Evolutionary conservation across 1,140 invertebrate genomes (phyloP).

Genomic region (Drosophila orosa): DNA sequence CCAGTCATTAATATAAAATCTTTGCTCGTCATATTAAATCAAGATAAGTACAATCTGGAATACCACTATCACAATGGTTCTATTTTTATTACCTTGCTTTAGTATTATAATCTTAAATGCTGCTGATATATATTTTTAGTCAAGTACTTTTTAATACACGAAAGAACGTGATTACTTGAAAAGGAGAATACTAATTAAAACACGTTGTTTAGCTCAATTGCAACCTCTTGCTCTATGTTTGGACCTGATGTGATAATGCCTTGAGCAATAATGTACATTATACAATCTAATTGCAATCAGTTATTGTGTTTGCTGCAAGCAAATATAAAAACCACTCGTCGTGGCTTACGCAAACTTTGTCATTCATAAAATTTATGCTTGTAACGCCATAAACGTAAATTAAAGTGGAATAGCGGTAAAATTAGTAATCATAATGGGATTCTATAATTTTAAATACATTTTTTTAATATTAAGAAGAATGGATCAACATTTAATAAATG

Average conservation of each 20-base stretch:
- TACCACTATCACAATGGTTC: background rate
- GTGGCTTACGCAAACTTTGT: slow-evolving; percentile 12
- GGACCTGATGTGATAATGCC: slow-evolving; percentile 11
- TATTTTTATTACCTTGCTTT: background rate
- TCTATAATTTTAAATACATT: background rate
- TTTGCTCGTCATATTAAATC: slow-evolving; percentile 11
- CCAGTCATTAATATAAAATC: slow-evolving; percentile 3
- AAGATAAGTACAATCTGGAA: slow-evolving; percentile 10
- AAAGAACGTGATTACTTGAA: background rate
- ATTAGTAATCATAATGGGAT: no score
- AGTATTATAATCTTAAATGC: background rate
- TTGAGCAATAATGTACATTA: slow-evolving; percentile 5
- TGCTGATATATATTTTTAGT: slow-evolving; percentile 13
- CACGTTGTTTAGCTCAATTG: background rate
- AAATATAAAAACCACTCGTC: slow-evolving; percentile 12
- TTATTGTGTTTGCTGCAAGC: slow-evolving; percentile 19
- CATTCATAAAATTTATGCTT: slow-evolving; percentile 33
- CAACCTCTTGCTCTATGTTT: background rate
- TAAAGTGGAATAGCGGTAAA: background rate
- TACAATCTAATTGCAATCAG: slow-evolving; percentile 27
- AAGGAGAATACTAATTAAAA: slow-evolving; percentile 1
- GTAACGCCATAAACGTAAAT: slow-evolving; percentile 17
- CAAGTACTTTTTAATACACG: background rate
- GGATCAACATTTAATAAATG: no score
- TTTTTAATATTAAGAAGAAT: background rate